A percentile compares a stretch with the other conserved stretches of the same genome.
These are phyloP conservation scores for Azorinus chamasolen DNA, from an alignment of 2,888 invertebrate genomes.

Conservation along the genomic window DNA sequence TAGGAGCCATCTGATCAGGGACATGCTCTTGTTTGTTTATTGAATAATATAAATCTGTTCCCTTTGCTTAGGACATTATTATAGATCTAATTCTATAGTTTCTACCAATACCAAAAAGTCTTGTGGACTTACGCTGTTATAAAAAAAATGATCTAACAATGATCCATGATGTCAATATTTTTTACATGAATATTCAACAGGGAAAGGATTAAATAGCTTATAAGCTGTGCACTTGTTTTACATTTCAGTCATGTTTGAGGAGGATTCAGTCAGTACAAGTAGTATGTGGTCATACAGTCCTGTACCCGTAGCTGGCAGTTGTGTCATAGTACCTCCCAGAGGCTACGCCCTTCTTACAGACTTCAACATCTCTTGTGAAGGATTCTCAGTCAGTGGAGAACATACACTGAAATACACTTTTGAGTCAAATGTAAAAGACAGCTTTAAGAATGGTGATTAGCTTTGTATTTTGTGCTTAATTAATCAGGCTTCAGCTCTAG, in stretches of 20 bases:
- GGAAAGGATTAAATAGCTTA: not conserved
- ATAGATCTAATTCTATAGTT: too few species aligned
- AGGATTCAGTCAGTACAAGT: constrained; percentile 2
- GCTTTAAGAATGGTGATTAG: constrained; percentile 27
- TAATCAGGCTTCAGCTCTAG: too few species aligned
- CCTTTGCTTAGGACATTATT: not conserved
- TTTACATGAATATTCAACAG: too few species aligned
- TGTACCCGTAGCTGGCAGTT: constrained; percentile 28
- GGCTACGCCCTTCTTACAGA: constrained; percentile 47
- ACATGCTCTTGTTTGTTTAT: too few species aligned
- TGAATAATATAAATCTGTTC: too few species aligned
- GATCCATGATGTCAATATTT: too few species aligned
- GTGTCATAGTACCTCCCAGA: constrained; percentile 24
- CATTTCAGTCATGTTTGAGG: constrained; percentile 20
- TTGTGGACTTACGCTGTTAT: too few species aligned
- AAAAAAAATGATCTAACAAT: not conserved
- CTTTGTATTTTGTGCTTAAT: too few species aligned
- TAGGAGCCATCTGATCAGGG: too few species aligned
- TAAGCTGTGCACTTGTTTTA: not conserved
- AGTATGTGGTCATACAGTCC: constrained; percentile 17
- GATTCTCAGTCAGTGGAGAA: constrained; percentile 30
- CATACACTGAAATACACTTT: constrained; percentile 23
- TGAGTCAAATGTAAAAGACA: constrained; percentile 19
- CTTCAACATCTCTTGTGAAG: constrained; percentile 42
- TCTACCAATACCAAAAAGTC: too few species aligned